Evolutionary conservation across 2,888 invertebrate species (phyloP), one percentile per base, ranked within the genome.

Genomic region (Magallana nippona): DNA sequence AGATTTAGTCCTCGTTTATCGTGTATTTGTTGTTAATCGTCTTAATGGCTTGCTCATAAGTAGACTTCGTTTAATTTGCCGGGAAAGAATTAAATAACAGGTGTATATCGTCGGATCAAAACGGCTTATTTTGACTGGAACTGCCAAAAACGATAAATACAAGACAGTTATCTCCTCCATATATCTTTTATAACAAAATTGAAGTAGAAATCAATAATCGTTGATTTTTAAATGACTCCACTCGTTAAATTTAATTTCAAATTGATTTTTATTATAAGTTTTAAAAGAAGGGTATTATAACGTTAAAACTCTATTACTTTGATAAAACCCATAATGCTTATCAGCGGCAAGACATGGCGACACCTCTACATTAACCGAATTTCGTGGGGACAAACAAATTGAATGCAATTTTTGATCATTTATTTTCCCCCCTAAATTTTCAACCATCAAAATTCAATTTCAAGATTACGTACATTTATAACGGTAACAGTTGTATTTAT

Each of bases 231-330:
- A 27, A 71, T 2, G 13, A 15, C 71, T 71, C 13, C 32, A 32
- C 71, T 27, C 71, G 71, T 71, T 71, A 71, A 71, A 71, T 71
- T 32, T 71, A 27, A 71, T 71, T 63, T 71, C 27, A 71, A 71
- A 71, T 71, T 71, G 71, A 71, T 71, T 71, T 71, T 71, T 71
- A 71, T 71, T 71, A 13, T 32, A 15, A 71, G 22, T 22, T 22
- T 27, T 15, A 13, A 27, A 71, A 13, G 71, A 22, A 71, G 71
- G 71, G 71, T 71, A 71, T 71, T 71, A 71, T 71, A 22, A 44
- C 19, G 15, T 60, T 60, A 60, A 60, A 60, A 60, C n/a, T n/a
- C 15, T 60, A n/a, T 60, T 60, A n/a, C 32, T 13, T 22, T 27
- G 22, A 27, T 71, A 13, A 71, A 27, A 71, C 19, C 32, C 32